Percentiles rank a stretch among this genome's conserved stretches.
These are phyloP conservation scores for Hycleus cichorii DNA, from an alignment of 1,140 invertebrate species.

Conservation along the genomic window DNA sequence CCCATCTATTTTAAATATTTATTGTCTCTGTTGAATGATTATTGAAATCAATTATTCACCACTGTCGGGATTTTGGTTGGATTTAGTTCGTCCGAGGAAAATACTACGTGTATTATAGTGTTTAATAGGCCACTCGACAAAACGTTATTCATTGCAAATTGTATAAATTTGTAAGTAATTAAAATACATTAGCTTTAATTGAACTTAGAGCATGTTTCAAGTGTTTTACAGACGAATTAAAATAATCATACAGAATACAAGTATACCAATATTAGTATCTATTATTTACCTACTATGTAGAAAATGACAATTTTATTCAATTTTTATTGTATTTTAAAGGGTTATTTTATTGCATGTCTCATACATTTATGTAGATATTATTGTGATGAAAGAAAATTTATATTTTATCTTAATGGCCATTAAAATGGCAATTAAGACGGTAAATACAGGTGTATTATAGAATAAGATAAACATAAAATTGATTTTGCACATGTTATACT, in stretches of 20 bases:
- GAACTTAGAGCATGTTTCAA: constrained; percentile 8
- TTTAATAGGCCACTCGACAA: constrained; percentile 15
- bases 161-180: constrained; percentile 31
- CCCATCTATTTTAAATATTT: too few species aligned
- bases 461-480: constrained; percentile 30
- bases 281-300: too few species aligned
- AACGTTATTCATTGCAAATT: constrained; percentile 22
- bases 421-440: constrained; percentile 33
- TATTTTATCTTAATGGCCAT: constrained; percentile 21
- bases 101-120: not conserved
- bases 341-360: too few species aligned
- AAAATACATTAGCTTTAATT: constrained; percentile 26
- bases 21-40: not conserved
- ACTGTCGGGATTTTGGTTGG: constrained; percentile 6
- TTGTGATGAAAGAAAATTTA: too few species aligned
- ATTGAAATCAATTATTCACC: constrained; percentile 9
- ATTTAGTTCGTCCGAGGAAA: constrained; percentile 8
- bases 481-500: constrained; percentile 25
- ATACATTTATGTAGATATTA: too few species aligned
- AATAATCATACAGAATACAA: constrained; percentile 3
- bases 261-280: not conserved
- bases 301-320: too few species aligned
- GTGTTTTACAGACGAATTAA: constrained; percentile 20
- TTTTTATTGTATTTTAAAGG: too few species aligned
- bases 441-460: constrained; percentile 31